Evolutionary conservation across 2,888 invertebrate genomes (phyloP), one percentile per base, ranked within the genome.

Genomic region (Hypena proboscidalis): DNA sequence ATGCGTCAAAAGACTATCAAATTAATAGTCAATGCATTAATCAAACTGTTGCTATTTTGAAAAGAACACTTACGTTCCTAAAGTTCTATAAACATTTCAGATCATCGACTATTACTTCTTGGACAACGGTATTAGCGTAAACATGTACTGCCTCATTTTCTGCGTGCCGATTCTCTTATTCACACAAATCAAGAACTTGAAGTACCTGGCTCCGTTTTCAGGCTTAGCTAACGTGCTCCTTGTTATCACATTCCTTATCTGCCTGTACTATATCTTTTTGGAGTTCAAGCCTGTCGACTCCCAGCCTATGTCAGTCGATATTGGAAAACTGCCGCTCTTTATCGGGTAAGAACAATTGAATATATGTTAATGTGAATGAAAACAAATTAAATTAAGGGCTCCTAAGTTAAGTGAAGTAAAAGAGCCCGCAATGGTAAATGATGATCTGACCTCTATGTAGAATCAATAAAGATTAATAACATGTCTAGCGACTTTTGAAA

Each of bases 121-220:
- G 2, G 58, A 70, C 17, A 74, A 77, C 23, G 55, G 38, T 0
- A 72, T 90, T 21, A 70, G 54, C 10, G 63, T 66, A n/a, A 69
- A 68, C 0, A 74, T 79, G 65, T 91, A 90, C 60, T 90, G 79
- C 56, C 69, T 84, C 0, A 85, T 89, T 63, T 84, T 90, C 50
- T 51, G 88, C 20, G 67, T 83, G 0, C 91, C 90, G 0, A 75
- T 91, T 4, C 64, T 91, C 0, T 15, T 81, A 25, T 85, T 91
- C 52, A 90, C 90, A 1, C 91, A 91, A 62, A 94, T 97, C 53
- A 92, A 96, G 58, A 94, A 95, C 65, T 91, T 98, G 0, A 96
- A 95, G 72, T 94, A 94, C 69, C 85, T 99, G 46, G 97, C 98
- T 1, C 97, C 97, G 0, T 96, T 98, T 77, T 98, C 98, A 0